Evolutionary conservation across 2,113 vertebrate genomes (phyloP).

Genomic region (Baryphthengus martii): DNA sequence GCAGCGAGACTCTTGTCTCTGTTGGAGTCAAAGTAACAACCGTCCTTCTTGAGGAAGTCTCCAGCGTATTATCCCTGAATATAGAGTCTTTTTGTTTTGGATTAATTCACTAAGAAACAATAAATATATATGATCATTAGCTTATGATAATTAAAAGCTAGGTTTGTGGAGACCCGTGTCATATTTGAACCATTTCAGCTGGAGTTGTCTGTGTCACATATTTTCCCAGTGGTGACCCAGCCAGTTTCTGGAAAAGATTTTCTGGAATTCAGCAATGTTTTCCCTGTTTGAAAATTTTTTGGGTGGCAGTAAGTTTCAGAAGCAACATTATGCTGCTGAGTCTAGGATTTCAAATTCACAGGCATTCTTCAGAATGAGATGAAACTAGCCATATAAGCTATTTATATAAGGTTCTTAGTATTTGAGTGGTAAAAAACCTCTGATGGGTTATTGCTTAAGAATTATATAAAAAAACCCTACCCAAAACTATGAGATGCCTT

Average conservation of each 20-base stretch:
- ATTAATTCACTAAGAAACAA: background rate
- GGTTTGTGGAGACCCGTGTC: background rate
- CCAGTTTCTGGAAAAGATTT: background rate
- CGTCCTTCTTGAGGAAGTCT: background rate
- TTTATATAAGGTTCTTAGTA: no score
- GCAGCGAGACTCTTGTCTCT: background rate
- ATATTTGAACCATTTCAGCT: background rate
- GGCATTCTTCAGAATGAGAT: no score
- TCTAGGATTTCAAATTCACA: no score
- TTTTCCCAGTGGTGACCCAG: background rate
- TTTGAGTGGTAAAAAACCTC: no score
- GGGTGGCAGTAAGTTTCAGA: background rate
- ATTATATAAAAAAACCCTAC: no score
- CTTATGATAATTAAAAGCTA: background rate
- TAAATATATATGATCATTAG: background rate
- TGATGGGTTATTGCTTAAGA: no score
- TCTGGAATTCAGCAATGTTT: background rate
- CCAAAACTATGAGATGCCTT: no score
- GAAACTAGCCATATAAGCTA: no score
- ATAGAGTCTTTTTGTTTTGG: background rate
- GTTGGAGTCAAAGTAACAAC: background rate
- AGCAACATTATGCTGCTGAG: no score
- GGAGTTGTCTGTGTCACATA: background rate
- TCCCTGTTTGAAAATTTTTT: background rate
- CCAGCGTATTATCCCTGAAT: background rate